These are phyloP conservation scores for Potamarius usumacintae DNA, from an alignment of 2,113 vertebrate genomes.

Conservation along the genomic window DNA sequence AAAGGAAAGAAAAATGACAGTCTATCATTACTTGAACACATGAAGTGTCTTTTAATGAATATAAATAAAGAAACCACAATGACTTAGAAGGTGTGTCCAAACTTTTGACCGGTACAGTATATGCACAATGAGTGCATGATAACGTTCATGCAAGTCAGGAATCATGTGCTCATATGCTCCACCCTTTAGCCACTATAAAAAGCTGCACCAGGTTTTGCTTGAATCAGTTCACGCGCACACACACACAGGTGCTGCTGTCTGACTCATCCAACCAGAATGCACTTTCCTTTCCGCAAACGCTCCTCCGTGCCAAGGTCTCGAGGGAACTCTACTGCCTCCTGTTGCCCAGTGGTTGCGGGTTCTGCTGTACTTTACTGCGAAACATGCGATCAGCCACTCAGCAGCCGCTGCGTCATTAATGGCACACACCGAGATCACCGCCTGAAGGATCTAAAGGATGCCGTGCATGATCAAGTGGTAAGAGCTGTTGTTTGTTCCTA, in stretches of 20 bases:
- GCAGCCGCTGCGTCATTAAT: slow-evolving; percentile 6
- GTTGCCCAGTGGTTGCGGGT: neutral
- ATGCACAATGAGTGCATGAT: no score
- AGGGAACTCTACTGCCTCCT: accelerated
- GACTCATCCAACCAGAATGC: neutral
- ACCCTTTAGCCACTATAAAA: no score
- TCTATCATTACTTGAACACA: no score
- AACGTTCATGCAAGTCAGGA: no score
- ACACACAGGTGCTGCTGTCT: neutral
- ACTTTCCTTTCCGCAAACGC: neutral
- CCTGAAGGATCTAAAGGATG: neutral
- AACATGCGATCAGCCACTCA: slow-evolving; percentile 11
- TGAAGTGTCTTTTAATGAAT: no score
- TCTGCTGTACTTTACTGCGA: slow-evolving; percentile 6
- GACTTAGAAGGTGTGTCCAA: no score
- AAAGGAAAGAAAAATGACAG: no score
- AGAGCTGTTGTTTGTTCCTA: neutral
- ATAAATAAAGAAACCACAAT: no score
- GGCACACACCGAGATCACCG: slow-evolving; percentile 9
- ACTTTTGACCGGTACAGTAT: no score
- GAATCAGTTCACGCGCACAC: neutral
- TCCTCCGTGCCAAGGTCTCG: neutral
- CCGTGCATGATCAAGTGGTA: neutral
- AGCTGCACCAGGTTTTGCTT: neutral
- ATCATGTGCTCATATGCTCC: no score